phyloP scores from a whole-genome alignment of 2,113 vertebrate species.

The Narcine bancroftii region DNA sequence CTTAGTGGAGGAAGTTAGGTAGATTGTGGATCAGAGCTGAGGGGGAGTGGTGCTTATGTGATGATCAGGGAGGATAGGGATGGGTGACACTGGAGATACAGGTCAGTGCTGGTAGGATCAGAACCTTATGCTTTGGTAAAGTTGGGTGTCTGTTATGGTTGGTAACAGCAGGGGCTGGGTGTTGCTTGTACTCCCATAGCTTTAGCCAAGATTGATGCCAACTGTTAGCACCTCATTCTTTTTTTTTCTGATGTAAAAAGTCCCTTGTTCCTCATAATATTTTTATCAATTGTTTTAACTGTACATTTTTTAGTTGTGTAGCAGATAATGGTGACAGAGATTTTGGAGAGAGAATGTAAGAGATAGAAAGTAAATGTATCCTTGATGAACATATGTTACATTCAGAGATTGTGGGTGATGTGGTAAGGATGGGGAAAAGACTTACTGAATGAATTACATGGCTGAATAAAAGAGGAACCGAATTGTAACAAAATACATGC shows the following conservation, averaged over 20 bases:
- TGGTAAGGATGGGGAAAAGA: not conserved
- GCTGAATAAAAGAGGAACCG: not conserved
- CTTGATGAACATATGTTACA: not conserved
- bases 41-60: no score
- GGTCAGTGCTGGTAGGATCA: no score
- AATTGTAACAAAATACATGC: not conserved
- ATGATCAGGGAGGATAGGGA: no score
- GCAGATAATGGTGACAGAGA: not conserved
- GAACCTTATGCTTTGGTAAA: no score
- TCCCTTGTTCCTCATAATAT: not conserved
- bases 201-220: not conserved
- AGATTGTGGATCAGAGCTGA: no score
- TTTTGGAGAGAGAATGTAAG: not conserved
- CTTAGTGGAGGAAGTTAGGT: no score
- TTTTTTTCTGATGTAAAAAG: not conserved
- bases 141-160: no score
- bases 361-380: constrained; percentile 17
- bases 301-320: not conserved
- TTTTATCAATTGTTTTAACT: not conserved
- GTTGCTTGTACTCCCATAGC: not conserved
- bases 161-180: no score
- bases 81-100: no score
- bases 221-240: not conserved
- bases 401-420: not conserved
- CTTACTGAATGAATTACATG: not conserved